These are phyloP conservation scores for Drosophila nannoptera DNA, from an alignment of 1,140 invertebrate species.

Conservation along the genomic window DNA sequence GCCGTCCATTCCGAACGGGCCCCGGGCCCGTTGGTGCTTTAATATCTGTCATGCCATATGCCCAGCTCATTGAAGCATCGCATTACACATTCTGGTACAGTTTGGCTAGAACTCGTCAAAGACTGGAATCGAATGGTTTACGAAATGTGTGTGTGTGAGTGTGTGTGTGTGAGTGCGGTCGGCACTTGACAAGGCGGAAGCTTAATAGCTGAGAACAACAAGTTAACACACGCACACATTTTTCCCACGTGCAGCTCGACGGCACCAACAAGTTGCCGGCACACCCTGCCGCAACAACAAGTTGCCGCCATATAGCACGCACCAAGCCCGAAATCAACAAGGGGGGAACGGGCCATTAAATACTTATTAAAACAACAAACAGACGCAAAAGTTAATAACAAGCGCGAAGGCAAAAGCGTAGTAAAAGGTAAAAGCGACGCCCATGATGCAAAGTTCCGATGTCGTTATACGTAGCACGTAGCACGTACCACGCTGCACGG, in stretches of 20 bases:
- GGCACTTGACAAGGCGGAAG: constrained; percentile 49
- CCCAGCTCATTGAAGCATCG: constrained; percentile 65
- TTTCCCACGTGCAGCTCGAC: constrained; percentile 63
- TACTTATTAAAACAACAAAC: constrained; percentile 48
- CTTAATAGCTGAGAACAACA: constrained; percentile 29
- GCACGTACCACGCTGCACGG: constrained; percentile 37
- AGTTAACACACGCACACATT: constrained; percentile 25
- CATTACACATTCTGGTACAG: constrained; percentile 52
- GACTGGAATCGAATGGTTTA: constrained; percentile 10
- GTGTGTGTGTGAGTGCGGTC: too few species aligned
- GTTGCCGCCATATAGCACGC: constrained; percentile 61
- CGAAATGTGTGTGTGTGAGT: too few species aligned
- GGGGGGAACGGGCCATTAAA: constrained; percentile 51
- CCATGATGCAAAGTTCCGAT: constrained; percentile 65
- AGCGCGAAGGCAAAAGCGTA: constrained; percentile 56
- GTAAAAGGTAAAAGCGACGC: constrained; percentile 35
- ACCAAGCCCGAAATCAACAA: constrained; percentile 48
- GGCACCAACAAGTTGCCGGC: constrained; percentile 61
- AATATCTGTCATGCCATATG: constrained; percentile 39
- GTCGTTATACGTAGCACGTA: too few species aligned
- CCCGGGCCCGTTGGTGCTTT: neutral
- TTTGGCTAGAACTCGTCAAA: constrained; percentile 50
- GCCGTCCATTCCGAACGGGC: too few species aligned
- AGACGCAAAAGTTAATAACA: constrained; percentile 58
- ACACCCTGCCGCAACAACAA: constrained; percentile 18